Evolutionary conservation across 1,140 invertebrate genomes (phyloP).

Genomic region (Drosophila funebris): DNA sequence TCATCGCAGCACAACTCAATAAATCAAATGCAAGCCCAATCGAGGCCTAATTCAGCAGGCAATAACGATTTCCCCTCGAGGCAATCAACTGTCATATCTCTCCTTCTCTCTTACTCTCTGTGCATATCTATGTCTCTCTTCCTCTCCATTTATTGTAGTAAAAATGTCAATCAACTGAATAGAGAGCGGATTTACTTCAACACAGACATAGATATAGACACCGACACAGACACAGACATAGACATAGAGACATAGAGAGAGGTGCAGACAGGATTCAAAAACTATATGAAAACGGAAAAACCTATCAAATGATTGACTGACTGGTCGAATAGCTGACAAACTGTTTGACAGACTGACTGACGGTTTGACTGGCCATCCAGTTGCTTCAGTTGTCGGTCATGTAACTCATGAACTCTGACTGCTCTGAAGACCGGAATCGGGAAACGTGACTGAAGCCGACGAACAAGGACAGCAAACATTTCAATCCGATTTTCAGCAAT

Average conservation of each 20-base stretch:
- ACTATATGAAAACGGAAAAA: conserved; percentile 55
- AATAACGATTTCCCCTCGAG: conserved; percentile 5
- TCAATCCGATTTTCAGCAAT: conserved; percentile 77
- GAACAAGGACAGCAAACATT: conserved; percentile 77
- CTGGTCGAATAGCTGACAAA: conserved; percentile 43
- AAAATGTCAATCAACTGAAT: conserved; percentile 77
- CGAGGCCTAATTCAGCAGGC: conserved; percentile 6
- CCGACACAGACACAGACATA: conserved; percentile 7
- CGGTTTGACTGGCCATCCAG: conserved; percentile 42
- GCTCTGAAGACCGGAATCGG: conserved; percentile 43
- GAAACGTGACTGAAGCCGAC: conserved; percentile 60
- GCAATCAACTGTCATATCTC: conserved; percentile 29
- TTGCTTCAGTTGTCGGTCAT: conserved; percentile 41
- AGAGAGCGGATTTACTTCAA: conserved; percentile 41
- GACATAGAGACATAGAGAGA: neutral
- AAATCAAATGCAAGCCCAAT: conserved; percentile 29
- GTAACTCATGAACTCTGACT: conserved; percentile 65
- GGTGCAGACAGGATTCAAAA: conserved; percentile 62
- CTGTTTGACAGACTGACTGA: conserved; percentile 16
- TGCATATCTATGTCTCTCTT: no score
- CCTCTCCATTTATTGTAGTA: conserved; percentile 60
- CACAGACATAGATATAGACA: conserved; percentile 2
- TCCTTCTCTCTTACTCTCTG: neutral
- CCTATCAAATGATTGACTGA: conserved; percentile 47
- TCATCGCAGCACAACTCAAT: conserved; percentile 28